Evolutionary conservation across 1,140 invertebrate genomes (phyloP).

Genomic region (Eciton burchellii): DNA sequence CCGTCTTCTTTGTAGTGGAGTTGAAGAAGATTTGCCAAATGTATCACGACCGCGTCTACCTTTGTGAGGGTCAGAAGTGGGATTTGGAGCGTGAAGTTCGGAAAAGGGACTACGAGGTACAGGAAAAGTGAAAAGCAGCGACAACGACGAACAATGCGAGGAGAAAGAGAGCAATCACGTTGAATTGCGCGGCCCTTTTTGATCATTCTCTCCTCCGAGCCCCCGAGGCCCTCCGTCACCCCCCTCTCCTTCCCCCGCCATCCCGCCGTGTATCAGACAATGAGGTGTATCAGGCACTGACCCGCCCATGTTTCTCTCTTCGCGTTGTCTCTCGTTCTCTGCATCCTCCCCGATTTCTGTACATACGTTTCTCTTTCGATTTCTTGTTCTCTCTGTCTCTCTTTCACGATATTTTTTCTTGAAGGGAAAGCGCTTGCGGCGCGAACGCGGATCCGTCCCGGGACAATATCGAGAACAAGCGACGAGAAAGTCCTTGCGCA

Average conservation of each 20-base stretch:
- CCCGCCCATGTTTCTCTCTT: slow-evolving; percentile 68
- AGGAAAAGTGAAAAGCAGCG: slow-evolving; percentile 62
- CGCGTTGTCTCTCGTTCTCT: slow-evolving; percentile 69
- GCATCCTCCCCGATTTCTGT: slow-evolving; percentile 59
- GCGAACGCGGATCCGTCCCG: slow-evolving; percentile 27
- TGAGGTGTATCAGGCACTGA: slow-evolving; percentile 42
- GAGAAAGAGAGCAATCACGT: slow-evolving; percentile 57
- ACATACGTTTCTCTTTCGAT: slow-evolving; percentile 65
- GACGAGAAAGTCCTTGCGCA: slow-evolving; percentile 5
- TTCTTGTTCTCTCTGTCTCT: slow-evolving; percentile 64
- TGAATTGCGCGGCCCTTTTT: slow-evolving; percentile 61
- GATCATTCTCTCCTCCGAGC: slow-evolving; percentile 33
- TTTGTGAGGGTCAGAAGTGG: slow-evolving; percentile 99
- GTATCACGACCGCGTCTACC: slow-evolving; percentile 97
- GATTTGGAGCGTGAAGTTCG: slow-evolving; percentile 99
- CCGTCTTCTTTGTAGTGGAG: slow-evolving; percentile 89
- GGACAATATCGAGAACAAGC: slow-evolving; percentile 24
- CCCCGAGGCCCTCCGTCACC: too few species aligned
- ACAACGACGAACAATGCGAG: slow-evolving; percentile 66
- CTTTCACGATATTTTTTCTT: slow-evolving; percentile 68
- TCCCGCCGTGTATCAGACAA: slow-evolving; percentile 16
- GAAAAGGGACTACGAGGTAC: slow-evolving; percentile 99
- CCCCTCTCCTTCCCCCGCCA: neutral
- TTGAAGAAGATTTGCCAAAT: slow-evolving; percentile 96
- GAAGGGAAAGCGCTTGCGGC: slow-evolving; percentile 63